Conservation (phyloP, 2,797 vertebrate species). For the Phoebastria nigripes region DNA sequence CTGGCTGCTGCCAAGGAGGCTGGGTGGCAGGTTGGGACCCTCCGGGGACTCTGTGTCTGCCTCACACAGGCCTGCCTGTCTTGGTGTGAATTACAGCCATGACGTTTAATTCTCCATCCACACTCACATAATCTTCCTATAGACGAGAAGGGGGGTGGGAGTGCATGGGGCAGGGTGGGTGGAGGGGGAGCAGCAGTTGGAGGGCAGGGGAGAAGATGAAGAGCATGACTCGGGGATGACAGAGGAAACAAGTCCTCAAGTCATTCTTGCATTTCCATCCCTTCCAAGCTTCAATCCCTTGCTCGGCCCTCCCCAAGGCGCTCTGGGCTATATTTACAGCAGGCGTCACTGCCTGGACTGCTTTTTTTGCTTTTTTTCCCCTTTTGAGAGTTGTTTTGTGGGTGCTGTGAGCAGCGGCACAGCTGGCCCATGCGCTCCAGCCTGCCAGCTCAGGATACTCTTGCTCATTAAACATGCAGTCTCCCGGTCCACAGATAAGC, state of each 20-base stretch:
- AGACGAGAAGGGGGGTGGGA: background rate
- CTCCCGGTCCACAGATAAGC: background rate
- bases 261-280: slow-evolving; percentile 1
- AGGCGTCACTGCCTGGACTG: background rate
- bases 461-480: background rate
- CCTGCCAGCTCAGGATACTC: background rate
- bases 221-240: background rate
- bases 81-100: background rate
- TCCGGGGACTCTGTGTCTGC: accelerated
- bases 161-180: accelerated
- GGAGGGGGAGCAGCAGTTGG: background rate
- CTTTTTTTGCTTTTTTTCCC: background rate
- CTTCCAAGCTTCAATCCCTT: background rate
- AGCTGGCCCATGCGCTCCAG: background rate
- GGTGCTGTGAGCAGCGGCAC: background rate
- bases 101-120: background rate
- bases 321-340: slow-evolving; percentile 57
- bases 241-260: background rate
- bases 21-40: background rate
- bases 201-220: background rate
- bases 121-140: background rate
- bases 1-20: background rate
- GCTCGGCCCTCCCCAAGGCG: slow-evolving; percentile 35
- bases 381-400: background rate
- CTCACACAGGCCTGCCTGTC: background rate